Conservation (phyloP, 2,113 vertebrate species). For the Azemiops feae region DNA sequence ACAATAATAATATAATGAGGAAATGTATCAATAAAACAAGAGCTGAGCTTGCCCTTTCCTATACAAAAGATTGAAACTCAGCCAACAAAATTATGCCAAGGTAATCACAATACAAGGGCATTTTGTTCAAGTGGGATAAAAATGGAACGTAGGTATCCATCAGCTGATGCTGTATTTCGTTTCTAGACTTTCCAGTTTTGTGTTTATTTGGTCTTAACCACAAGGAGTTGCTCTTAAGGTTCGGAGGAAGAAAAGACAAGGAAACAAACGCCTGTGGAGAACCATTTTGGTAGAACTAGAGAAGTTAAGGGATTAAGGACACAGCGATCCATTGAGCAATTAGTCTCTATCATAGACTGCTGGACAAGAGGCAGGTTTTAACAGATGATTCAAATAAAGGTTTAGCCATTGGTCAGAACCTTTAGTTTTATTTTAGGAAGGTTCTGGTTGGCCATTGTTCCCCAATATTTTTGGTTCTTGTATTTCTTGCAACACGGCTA, state of each 20-base stretch:
- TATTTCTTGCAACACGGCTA: neutral
- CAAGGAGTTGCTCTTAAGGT: neutral
- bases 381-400: neutral
- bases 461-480: neutral
- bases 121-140: neutral
- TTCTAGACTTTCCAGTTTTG: neutral
- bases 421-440: neutral
- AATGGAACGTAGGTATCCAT: neutral
- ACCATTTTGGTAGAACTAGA: neutral
- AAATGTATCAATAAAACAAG: neutral
- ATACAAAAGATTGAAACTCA: neutral
- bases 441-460: neutral
- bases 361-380: neutral
- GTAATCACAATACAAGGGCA: neutral
- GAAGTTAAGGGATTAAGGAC: neutral
- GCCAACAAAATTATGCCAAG: neutral
- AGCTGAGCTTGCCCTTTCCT: no score
- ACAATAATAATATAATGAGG: neutral
- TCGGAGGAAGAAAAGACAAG: neutral
- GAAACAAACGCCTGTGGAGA: neutral
- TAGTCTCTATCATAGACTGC: neutral
- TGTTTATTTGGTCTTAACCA: neutral
- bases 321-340: neutral
- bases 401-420: neutral
- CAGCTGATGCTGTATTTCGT: neutral